A percentile compares a stretch with the other conserved stretches of the same genome.
Evolutionary conservation across 2,113 vertebrate genomes (phyloP).

Genomic region (Sphyrna mokarran): DNA sequence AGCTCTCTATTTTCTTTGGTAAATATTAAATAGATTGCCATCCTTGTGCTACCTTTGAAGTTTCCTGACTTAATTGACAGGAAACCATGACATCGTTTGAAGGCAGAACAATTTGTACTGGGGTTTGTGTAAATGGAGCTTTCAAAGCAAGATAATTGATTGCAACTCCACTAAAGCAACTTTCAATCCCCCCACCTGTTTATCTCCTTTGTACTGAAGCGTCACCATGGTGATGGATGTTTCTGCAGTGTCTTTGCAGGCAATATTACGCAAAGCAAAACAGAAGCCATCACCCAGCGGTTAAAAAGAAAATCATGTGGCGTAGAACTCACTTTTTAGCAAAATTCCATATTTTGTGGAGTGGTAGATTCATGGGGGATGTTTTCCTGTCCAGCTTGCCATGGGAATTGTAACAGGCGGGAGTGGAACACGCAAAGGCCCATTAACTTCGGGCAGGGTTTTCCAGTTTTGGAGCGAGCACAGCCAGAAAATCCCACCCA

Average conservation of each 20-base stretch:
- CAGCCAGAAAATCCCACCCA: no score
- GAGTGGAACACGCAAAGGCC: no score
- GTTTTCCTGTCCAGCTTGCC: no score
- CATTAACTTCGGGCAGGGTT: no score
- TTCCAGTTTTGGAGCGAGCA: no score
- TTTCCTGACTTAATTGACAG: not conserved
- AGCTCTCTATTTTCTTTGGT: not conserved
- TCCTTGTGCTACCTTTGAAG: not conserved
- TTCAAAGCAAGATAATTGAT: not conserved
- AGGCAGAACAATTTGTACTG: not conserved
- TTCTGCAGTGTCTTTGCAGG: not conserved
- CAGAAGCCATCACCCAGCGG: not conserved
- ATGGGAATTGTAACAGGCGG: no score
- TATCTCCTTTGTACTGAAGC: not conserved
- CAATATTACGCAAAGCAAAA: slow-evolving; percentile 1
- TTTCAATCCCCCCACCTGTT: not conserved
- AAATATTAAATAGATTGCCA: slow-evolving; percentile 11
- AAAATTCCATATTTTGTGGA: not conserved
- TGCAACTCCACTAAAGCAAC: not conserved
- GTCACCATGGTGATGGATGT: not conserved
- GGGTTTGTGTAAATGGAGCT: not conserved
- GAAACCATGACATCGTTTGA: not conserved
- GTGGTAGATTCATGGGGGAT: no score
- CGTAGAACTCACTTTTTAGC: not conserved
- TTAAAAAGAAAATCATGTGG: not conserved